Evolutionary conservation across 1,140 invertebrate genomes (phyloP).

Genomic region (Aphaenogaster rudis): DNA sequence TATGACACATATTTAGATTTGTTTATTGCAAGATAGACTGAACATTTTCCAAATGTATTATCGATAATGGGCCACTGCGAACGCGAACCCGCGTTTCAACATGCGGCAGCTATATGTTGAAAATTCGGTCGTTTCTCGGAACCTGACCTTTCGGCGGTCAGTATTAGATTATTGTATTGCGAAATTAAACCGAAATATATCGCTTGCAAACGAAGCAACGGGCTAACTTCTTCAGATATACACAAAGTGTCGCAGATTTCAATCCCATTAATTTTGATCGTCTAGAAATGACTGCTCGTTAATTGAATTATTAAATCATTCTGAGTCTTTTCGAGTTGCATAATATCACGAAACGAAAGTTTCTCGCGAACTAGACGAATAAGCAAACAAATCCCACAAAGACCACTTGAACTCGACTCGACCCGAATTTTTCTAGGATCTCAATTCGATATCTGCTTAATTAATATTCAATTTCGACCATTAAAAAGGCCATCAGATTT

Average conservation of each 20-base stretch:
- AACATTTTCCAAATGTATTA: background rate
- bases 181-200: background rate
- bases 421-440: background rate
- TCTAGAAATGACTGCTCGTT: background rate
- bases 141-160: constrained; percentile 16
- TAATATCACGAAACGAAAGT: background rate
- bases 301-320: background rate
- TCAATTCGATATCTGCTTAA: background rate
- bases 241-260: background rate
- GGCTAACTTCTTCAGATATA: too few relatives aligned
- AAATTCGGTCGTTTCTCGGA: constrained; percentile 10
- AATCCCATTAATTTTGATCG: background rate
- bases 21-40: background rate
- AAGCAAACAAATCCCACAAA: background rate
- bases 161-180: constrained; percentile 26
- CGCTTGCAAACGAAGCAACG: background rate
- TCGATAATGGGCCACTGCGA: background rate
- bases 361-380: background rate
- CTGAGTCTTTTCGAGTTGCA: background rate
- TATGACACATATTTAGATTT: background rate
- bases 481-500: background rate
- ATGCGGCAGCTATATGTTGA: background rate
- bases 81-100: too few relatives aligned
- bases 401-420: background rate
- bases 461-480: background rate